Evolutionary conservation across 2,888 invertebrate genomes (phyloP).

Genomic region (Agapetus fuscipes): DNA sequence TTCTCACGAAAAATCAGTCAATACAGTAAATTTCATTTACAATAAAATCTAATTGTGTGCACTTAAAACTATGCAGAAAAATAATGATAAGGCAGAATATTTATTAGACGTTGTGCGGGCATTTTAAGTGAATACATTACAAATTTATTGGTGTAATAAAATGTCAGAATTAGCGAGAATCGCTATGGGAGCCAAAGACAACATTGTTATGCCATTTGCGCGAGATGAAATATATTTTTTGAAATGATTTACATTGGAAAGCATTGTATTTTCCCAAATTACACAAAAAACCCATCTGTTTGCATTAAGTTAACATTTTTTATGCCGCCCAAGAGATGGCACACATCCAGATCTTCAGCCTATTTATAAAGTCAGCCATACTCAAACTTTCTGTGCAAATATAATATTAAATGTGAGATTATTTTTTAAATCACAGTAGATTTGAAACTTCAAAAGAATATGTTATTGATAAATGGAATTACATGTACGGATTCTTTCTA

Average conservation of each 20-base stretch:
- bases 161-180: too few species aligned
- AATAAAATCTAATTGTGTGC: too few species aligned
- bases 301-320: background rate
- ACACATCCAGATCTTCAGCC: background rate
- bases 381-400: background rate
- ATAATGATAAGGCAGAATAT: too few species aligned
- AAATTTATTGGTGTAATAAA: too few species aligned
- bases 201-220: background rate
- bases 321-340: background rate
- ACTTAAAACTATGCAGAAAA: too few species aligned
- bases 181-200: background rate
- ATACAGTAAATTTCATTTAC: too few species aligned
- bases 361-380: background rate
- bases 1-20: too few species aligned
- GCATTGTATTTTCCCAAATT: background rate
- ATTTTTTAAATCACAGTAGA: background rate
- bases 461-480: too few species aligned
- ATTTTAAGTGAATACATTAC: too few species aligned
- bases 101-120: too few species aligned
- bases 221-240: background rate
- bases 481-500: too few species aligned
- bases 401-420: background rate
- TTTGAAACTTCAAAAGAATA: background rate
- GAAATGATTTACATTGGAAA: background rate
- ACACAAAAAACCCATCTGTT: background rate